Percentiles rank a stretch among this genome's conserved stretches.
Conservation (phyloP, 2,113 vertebrate species). For the Mirza zaza region DNA sequence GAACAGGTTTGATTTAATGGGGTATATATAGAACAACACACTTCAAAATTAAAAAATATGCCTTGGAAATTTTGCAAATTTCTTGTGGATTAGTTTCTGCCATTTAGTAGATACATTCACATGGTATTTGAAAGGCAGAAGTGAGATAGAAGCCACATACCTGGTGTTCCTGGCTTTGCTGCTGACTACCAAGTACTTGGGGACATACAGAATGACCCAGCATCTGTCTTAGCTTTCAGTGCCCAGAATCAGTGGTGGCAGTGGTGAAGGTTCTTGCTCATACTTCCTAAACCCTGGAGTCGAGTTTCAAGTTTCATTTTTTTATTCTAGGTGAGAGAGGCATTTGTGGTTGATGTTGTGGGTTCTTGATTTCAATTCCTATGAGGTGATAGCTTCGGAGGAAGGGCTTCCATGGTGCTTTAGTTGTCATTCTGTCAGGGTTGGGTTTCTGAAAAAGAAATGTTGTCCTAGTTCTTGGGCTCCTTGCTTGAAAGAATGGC, state of each 20-base stretch:
- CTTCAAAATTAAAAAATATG: not conserved
- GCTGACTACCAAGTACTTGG: not conserved
- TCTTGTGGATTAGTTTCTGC: not conserved
- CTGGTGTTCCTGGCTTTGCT: not conserved
- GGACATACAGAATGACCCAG: not conserved
- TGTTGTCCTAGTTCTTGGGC: too few species aligned
- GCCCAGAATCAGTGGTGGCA: not conserved
- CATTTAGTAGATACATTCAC: not conserved
- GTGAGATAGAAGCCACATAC: not conserved
- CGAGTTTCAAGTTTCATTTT: not conserved
- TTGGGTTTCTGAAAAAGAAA: too few species aligned
- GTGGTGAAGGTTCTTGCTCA: not conserved
- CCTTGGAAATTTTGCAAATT: not conserved
- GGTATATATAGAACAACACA: not conserved
- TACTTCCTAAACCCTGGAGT: not conserved
- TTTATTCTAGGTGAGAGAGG: not conserved
- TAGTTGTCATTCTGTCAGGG: not conserved
- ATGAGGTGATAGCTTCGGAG: not conserved
- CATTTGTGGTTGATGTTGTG: not conserved
- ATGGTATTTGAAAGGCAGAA: not conserved
- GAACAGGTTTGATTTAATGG: not conserved
- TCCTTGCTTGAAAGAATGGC: too few species aligned
- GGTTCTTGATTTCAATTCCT: not conserved
- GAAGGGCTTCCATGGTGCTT: not conserved
- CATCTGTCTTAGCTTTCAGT: not conserved